phyloP scores from a whole-genome alignment of 2,888 invertebrate species.

The Onchidella celtica region DNA sequence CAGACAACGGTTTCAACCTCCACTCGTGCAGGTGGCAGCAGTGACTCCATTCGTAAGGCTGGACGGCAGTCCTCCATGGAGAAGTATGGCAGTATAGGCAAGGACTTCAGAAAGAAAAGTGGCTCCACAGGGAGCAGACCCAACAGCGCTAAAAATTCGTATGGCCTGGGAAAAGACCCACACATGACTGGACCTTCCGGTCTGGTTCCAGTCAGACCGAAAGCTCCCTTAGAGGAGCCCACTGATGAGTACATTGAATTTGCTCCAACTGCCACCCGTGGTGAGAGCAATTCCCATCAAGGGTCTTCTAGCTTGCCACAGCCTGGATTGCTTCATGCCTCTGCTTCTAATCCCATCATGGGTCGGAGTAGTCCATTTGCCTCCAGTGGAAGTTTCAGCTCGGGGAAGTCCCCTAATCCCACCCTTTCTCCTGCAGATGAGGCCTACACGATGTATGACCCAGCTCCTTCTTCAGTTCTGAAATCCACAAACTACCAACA shows the following conservation, averaged over 20 bases:
- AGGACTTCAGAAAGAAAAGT: constrained; percentile 52
- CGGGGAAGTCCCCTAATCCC: background rate
- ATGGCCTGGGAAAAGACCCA: constrained; percentile 1
- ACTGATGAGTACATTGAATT: constrained; percentile 58
- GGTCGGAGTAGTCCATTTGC: background rate
- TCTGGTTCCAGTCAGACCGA: background rate
- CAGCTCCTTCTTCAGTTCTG: background rate
- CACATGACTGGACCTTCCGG: background rate
- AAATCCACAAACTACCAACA: constrained; percentile 9
- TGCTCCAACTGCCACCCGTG: constrained; percentile 38
- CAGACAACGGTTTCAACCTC: constrained; percentile 19
- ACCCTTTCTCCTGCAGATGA: constrained; percentile 24
- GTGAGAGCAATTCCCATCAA: constrained; percentile 16
- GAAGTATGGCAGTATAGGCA: constrained; percentile 46
- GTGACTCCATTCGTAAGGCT: constrained; percentile 40
- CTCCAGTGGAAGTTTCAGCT: constrained; percentile 16
- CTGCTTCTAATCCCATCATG: background rate
- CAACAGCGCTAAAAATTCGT: background rate
- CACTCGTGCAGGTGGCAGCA: constrained; percentile 37
- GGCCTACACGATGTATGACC: constrained; percentile 34
- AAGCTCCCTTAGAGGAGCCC: constrained; percentile 10
- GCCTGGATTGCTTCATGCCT: background rate
- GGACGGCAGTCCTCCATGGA: constrained; percentile 44
- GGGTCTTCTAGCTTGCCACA: background rate
- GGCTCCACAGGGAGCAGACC: constrained; percentile 45